Evolutionary conservation across 2,888 invertebrate species (phyloP).

Genomic region (Lucinisca nassula): DNA sequence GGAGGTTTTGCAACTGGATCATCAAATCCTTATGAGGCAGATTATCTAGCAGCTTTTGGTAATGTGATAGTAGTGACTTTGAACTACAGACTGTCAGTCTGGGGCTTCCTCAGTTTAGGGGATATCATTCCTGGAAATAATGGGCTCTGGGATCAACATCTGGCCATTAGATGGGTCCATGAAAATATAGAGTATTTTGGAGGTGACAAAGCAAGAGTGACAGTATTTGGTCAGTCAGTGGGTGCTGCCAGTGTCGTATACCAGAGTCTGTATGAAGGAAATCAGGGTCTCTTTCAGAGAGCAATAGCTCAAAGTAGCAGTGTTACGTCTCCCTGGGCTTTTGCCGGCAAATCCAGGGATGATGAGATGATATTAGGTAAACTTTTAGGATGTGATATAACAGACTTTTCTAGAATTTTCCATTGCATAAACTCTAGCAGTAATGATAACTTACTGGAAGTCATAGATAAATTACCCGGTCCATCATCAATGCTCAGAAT

Average conservation of each 20-base stretch:
- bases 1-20: neutral
- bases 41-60: neutral
- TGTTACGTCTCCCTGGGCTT: neutral
- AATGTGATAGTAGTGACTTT: neutral
- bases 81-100: neutral
- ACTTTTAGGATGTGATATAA: neutral
- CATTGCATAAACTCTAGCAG: neutral
- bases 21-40: neutral
- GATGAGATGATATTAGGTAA: neutral
- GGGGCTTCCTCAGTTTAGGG: neutral
- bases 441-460: neutral
- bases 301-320: neutral
- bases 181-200: neutral
- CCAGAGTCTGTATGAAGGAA: constrained; percentile 2
- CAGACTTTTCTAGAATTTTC: neutral
- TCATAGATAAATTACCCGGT: neutral
- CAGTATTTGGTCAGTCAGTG: neutral
- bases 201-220: neutral
- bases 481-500: neutral
- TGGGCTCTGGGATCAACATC: constrained; percentile 8
- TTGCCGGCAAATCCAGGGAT: neutral
- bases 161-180: neutral
- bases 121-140: neutral
- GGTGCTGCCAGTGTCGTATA: neutral
- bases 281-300: neutral